Evolutionary conservation across 2,888 invertebrate genomes (phyloP).

Genomic region (Thymelicus acteon): DNA sequence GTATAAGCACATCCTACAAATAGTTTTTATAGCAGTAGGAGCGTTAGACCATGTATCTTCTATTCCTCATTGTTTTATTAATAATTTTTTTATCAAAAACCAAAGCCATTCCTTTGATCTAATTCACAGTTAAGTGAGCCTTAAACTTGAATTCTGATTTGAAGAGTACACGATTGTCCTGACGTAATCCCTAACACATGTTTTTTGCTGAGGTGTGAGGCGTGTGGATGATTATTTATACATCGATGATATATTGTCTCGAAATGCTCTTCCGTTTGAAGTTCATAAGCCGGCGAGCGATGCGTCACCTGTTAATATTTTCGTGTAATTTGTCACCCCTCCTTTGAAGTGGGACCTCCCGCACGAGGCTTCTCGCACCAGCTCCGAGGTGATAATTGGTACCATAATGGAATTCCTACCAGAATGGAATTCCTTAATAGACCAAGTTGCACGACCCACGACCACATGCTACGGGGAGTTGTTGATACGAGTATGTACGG

Average conservation of each 20-base stretch:
- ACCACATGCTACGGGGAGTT: neutral
- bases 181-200: neutral
- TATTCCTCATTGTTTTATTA: too few relatives aligned
- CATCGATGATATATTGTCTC: neutral
- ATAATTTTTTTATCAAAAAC: too few relatives aligned
- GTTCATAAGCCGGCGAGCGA: slow-evolving; percentile 6
- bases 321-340: slow-evolving; percentile 47
- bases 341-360: slow-evolving; percentile 48
- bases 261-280: slow-evolving; percentile 9
- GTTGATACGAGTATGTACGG: neutral
- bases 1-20: too few relatives aligned
- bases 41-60: too few relatives aligned
- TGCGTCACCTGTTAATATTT: slow-evolving; percentile 39
- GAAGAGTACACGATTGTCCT: neutral
- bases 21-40: too few relatives aligned
- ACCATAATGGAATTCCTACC: slow-evolving; percentile 28
- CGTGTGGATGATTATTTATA: neutral
- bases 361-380: neutral
- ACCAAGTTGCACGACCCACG: neutral
- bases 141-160: too few relatives aligned
- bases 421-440: slow-evolving; percentile 15
- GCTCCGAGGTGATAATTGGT: slow-evolving; percentile 31
- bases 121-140: too few relatives aligned
- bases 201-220: too few relatives aligned
- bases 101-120: too few relatives aligned